These are phyloP conservation scores for Premnoplex brunnescens DNA, from an alignment of 2,797 vertebrate genomes.

Conservation along the genomic window DNA sequence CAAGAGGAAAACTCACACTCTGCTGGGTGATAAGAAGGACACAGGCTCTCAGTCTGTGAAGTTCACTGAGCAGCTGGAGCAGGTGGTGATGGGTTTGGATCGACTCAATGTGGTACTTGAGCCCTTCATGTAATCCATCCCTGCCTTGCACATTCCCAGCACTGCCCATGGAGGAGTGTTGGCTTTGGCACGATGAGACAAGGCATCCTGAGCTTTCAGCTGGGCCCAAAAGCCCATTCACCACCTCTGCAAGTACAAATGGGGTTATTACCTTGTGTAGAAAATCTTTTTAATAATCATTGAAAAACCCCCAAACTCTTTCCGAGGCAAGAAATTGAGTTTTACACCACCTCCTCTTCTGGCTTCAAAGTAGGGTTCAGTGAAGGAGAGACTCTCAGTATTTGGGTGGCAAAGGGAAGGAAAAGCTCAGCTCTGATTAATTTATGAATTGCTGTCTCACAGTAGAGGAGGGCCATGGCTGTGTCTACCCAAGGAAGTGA, in stretches of 20 bases:
- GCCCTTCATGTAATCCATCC: background rate
- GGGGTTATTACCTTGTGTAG: background rate
- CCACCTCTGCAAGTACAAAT: background rate
- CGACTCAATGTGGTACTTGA: accelerated
- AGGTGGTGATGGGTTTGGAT: background rate
- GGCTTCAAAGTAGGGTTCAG: background rate
- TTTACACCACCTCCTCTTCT: background rate
- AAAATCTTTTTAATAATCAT: background rate
- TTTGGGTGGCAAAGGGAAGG: background rate
- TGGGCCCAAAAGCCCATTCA: background rate
- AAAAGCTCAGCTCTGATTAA: background rate
- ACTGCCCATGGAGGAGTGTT: background rate
- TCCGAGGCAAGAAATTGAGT: background rate
- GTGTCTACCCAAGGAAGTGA: background rate
- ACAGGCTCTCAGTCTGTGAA: background rate
- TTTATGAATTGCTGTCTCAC: background rate
- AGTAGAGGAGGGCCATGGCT: background rate
- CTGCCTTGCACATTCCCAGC: background rate
- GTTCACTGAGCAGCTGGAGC: background rate
- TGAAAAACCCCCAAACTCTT: background rate
- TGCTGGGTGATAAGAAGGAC: background rate
- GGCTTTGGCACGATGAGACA: background rate
- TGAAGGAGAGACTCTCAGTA: background rate
- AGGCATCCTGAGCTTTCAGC: background rate
- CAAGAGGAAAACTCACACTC: background rate